Conservation (phyloP, 2,797 vertebrate species). For the Synanceia verrucosa region DNA sequence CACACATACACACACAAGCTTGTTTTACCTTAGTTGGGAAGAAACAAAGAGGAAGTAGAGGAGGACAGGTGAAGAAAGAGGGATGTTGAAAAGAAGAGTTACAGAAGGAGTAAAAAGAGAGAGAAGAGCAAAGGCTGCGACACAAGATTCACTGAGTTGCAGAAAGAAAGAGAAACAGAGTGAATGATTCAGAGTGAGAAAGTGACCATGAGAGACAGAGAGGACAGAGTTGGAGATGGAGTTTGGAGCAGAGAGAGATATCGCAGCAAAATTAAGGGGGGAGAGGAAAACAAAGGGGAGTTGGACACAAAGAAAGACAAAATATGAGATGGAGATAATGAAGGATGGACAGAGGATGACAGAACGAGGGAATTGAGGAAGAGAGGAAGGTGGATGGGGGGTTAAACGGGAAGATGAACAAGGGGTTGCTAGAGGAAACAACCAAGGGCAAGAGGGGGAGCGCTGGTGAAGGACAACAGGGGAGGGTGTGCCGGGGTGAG, state of each 20-base stretch:
- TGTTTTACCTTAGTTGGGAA: constrained; percentile 82
- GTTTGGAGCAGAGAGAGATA: constrained; percentile 15
- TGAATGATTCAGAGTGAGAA: constrained; percentile 23
- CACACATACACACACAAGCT: neutral
- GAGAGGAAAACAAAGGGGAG: neutral
- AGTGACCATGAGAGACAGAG: constrained; percentile 21
- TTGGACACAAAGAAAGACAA: neutral
- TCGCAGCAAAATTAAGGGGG: neutral
- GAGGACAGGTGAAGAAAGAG: neutral
- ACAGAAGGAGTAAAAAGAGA: constrained; percentile 8
- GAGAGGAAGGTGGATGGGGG: constrained; percentile 26
- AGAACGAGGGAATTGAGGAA: constrained; percentile 38
- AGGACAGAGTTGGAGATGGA: neutral
- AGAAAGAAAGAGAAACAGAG: neutral
- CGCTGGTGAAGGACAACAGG: constrained; percentile 92
- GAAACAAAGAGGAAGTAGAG: constrained; percentile 8
- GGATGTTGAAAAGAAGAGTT: constrained; percentile 6
- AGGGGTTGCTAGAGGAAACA: constrained; percentile 83
- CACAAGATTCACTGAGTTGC: constrained; percentile 6
- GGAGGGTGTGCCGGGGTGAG: constrained; percentile 88
- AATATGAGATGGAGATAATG: constrained; percentile 24
- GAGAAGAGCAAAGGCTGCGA: neutral
- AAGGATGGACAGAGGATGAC: constrained; percentile 36
- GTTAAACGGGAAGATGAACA: constrained; percentile 83
- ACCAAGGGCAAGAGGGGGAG: constrained; percentile 93